Conservation (phyloP, 2,113 vertebrate species). For the Grammatotria lemairii region DNA sequence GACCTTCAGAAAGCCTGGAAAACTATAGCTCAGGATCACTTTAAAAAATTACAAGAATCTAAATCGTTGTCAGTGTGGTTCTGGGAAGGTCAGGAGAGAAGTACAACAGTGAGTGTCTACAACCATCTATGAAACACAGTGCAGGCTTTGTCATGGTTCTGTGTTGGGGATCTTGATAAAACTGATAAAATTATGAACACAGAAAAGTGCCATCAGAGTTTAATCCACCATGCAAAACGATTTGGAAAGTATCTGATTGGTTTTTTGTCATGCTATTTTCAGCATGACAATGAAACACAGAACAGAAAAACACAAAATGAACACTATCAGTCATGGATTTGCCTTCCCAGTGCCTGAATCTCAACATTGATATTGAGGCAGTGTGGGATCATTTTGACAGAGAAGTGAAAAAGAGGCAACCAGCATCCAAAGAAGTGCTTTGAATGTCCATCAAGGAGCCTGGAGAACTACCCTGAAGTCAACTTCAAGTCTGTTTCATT, state of each 20-base stretch:
- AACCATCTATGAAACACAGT: background rate
- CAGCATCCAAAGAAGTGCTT: background rate
- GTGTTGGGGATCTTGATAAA: background rate
- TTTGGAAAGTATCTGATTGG: background rate
- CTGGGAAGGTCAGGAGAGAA: background rate
- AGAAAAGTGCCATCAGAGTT: background rate
- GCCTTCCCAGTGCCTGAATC: background rate
- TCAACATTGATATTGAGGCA: background rate
- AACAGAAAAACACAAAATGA: background rate
- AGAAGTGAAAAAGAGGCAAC: background rate
- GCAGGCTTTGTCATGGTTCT: background rate
- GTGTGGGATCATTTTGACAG: background rate
- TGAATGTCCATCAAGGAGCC: background rate
- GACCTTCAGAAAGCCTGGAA: rapidly evolving
- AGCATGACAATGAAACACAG: background rate
- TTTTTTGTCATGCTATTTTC: background rate
- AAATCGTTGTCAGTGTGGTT: background rate
- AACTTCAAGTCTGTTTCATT: background rate
- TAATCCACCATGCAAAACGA: background rate
- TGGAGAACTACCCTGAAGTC: background rate
- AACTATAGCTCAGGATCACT: background rate
- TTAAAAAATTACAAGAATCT: rapidly evolving
- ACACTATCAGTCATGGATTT: background rate
- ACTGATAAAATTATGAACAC: background rate
- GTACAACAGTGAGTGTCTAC: background rate